phyloP scores from a whole-genome alignment of 2,113 vertebrate genomes.

The Prochilodus magdalenae region DNA sequence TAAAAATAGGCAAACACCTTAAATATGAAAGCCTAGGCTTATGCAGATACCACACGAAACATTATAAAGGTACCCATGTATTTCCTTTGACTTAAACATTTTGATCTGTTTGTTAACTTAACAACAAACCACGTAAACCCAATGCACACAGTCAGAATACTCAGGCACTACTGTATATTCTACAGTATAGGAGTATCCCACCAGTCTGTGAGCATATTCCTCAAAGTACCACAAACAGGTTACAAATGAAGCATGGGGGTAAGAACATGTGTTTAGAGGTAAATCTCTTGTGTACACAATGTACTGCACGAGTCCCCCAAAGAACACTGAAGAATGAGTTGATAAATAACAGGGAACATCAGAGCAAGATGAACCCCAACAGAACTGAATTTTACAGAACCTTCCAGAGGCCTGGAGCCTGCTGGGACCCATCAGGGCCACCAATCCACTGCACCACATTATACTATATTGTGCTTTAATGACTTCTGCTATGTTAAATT shows the following conservation, averaged over 20 bases:
- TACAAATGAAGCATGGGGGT: neutral
- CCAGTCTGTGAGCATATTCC: neutral
- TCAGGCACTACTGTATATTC: neutral
- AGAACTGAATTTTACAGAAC: constrained; percentile 22
- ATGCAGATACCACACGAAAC: neutral
- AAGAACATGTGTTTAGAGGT: constrained; percentile 9
- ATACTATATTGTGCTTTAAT: neutral
- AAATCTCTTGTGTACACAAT: constrained; percentile 2
- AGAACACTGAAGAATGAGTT: neutral
- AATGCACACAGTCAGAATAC: too few relatives aligned
- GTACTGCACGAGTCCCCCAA: neutral
- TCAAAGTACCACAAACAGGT: neutral
- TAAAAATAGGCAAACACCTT: neutral
- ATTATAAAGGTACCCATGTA: neutral
- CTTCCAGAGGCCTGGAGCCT: neutral
- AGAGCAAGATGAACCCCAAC: constrained; percentile 5
- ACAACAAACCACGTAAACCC: neutral
- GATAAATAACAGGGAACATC: constrained; percentile 28
- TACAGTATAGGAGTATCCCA: too few relatives aligned
- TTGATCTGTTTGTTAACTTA: neutral
- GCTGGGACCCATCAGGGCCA: constrained; percentile 27
- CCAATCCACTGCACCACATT: neutral
- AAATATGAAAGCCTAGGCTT: neutral
- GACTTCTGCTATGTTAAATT: constrained; percentile 27
- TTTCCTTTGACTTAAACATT: neutral